Conservation (phyloP, 2,797 vertebrate species). For the Enteromius treurensis region DNA sequence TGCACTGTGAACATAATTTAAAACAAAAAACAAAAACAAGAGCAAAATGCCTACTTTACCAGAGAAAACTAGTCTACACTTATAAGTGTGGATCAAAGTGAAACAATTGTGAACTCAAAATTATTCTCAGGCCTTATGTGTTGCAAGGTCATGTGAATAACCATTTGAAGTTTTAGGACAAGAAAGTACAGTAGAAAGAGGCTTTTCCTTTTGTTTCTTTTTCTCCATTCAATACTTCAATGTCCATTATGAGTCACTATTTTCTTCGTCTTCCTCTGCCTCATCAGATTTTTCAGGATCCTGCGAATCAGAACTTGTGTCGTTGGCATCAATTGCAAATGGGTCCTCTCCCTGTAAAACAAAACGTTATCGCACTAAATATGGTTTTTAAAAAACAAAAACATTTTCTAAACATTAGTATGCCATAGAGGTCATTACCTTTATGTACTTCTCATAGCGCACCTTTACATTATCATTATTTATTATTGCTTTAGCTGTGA, state of each 20-base stretch:
- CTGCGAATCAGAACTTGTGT: slow-evolving; percentile 55
- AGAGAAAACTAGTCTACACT: not conserved
- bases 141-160: slow-evolving; percentile 12
- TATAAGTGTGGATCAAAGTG: slow-evolving; percentile 4
- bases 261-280: slow-evolving; percentile 24
- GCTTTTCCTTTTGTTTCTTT: not conserved
- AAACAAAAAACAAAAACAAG: not conserved
- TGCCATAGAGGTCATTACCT: slow-evolving; percentile 78
- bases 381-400: not conserved
- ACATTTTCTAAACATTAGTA: not conserved
- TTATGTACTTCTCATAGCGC: slow-evolving; percentile 84
- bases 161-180: not conserved
- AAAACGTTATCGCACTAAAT: not conserved
- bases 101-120: not conserved
- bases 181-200: not conserved
- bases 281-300: slow-evolving; percentile 33
- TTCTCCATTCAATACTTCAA: not conserved
- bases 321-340: slow-evolving; percentile 76
- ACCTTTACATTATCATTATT: slow-evolving; percentile 86
- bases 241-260: slow-evolving; percentile 1
- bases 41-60: not conserved
- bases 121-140: not conserved
- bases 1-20: not conserved
- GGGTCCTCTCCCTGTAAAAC: slow-evolving; percentile 83
- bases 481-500: slow-evolving; percentile 87